These are phyloP conservation scores for Heliconius nattereri DNA, from an alignment of 1,140 invertebrate genomes.

Conservation along the genomic window DNA sequence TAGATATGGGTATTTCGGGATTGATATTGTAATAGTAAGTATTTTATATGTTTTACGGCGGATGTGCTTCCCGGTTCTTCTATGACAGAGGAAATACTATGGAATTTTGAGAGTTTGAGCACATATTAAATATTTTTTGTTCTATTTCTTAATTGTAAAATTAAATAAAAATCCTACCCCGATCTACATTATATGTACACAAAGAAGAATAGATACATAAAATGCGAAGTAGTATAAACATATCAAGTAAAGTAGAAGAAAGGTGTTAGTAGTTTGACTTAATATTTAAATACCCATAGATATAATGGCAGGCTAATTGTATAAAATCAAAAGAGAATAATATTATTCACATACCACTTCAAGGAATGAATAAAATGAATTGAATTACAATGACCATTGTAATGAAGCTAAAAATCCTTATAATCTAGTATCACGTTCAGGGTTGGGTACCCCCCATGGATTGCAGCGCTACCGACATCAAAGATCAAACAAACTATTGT, in stretches of 20 bases:
- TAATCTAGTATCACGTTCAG: slow-evolving; percentile 7
- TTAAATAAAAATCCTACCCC: not conserved
- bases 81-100: slow-evolving; percentile 23
- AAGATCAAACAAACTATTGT: not conserved
- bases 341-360: not conserved
- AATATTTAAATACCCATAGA: not conserved
- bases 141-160: not conserved
- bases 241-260: not conserved
- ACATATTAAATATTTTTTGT: too few relatives aligned
- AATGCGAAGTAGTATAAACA: too few relatives aligned
- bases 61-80: slow-evolving; percentile 51
- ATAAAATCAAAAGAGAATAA: not conserved
- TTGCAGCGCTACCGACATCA: slow-evolving; percentile 14
- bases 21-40: slow-evolving; percentile 55
- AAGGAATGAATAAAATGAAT: not conserved
- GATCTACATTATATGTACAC: not conserved
- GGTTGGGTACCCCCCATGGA: slow-evolving; percentile 37
- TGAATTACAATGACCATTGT: slow-evolving; percentile 4
- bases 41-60: slow-evolving; percentile 54
- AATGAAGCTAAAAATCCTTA: not conserved
- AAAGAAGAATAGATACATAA: not conserved
- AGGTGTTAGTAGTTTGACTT: not conserved
- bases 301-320: not conserved
- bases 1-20: slow-evolving; percentile 55
- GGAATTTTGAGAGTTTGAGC: not conserved